Base-by-base conservation (phyloP, 2,797 vertebrate genomes). In the Crocodylus rhombifer region DNA sequence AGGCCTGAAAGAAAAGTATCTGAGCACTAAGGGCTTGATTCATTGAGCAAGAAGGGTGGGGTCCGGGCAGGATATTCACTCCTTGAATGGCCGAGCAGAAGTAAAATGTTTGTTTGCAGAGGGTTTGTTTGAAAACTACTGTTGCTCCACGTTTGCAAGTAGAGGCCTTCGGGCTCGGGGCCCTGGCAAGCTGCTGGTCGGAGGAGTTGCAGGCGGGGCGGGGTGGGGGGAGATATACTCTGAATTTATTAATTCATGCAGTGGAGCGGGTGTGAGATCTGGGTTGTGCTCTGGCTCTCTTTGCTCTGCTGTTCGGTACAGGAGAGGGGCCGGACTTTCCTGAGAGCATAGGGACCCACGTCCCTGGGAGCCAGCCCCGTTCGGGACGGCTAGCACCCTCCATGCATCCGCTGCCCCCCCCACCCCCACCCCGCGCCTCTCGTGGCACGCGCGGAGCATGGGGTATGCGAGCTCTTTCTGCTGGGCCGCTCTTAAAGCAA, bases 1-100 rank as follows among this genome's bases (percentile, higher is more conserved):
- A 95, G 93, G 88, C 79, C 55, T 88, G 92, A 95, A 97, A 97
- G 95, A 97, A 94, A 95, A 92, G 90, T 94, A 60, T 94, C 93
- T 94, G 61, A 77, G 86, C 92, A 94, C 69, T 89, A 78, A 95
- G 88, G 74, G 80, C 71, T 95, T 33, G 26, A 76, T 87, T 73
- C 84, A 87, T 73, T 88, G 86, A 83, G 83, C 83, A 93, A 51
- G 91, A 75, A 92, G 93, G 94, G 90, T 92, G 93, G 80, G 78
- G 95, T 90, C 89, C 0, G 0, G 90, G 92, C 94, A 96, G 92
- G 91, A 87, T 96, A 86, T 94, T 95, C 69, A 42, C 36, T 71
- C 91, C 95, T 83, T 95, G 91, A 94, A 93, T 88, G 76, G 95
- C 86, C 14, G 36, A 63, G 73, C 86, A 76, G 88, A 92, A 96